Conservation (phyloP, 2,888 invertebrate genomes). For the Isoperla grammatica region DNA sequence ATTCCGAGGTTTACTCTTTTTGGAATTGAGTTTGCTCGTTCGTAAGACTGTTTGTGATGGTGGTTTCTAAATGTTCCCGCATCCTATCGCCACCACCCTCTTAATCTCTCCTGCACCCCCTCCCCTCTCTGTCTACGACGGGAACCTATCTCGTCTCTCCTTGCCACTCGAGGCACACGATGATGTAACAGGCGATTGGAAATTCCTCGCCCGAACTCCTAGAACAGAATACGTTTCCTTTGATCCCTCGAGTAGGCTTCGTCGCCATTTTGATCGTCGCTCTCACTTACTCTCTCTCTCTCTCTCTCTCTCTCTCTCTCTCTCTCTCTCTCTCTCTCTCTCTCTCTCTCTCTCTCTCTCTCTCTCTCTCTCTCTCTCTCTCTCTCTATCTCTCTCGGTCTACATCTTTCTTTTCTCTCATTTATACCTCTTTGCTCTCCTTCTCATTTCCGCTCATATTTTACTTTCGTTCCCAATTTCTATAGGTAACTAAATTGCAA, state of each 20-base stretch:
- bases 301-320: neutral
- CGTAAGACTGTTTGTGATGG: constrained; percentile 11
- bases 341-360: neutral
- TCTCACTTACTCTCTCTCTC: neutral
- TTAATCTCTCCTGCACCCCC: neutral
- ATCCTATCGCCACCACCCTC: neutral
- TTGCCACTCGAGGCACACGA: neutral
- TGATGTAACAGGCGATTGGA: constrained; percentile 18
- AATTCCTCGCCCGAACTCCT: constrained; percentile 19
- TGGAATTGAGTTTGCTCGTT: constrained; percentile 23
- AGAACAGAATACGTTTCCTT: constrained; percentile 16
- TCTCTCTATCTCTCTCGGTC: too few relatives aligned
- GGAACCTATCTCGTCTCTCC: neutral
- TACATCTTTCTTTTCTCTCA: too few relatives aligned
- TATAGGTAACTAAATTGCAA: constrained; percentile 7
- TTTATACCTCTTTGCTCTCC: neutral
- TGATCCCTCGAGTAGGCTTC: constrained; percentile 11
- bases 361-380: neutral
- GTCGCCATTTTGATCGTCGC: constrained; percentile 19
- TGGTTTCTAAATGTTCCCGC: constrained; percentile 21
- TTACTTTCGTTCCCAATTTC: neutral
- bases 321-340: neutral
- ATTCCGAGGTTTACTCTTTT: constrained; percentile 16
- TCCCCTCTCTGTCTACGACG: neutral
- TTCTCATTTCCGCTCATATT: neutral